Conservation (phyloP, 2,888 invertebrate species). For the Salticus scenicus region DNA sequence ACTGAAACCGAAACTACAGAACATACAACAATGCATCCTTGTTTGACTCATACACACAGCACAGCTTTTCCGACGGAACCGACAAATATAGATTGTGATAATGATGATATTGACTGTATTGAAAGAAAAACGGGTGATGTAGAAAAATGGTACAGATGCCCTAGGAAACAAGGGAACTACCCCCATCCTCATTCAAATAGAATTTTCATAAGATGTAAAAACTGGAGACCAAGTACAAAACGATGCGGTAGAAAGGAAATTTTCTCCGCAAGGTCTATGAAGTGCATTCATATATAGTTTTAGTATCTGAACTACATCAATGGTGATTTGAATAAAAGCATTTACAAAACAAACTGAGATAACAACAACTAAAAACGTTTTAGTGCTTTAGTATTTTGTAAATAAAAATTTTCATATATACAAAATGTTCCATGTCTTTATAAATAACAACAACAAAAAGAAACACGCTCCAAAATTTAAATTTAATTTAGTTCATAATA, state of each 20-base stretch:
- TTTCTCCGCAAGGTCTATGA: constrained; percentile 32
- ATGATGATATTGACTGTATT: constrained; percentile 49
- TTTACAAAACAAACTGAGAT: too few relatives aligned
- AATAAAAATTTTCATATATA: constrained; percentile 1
- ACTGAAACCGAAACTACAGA: constrained; percentile 6
- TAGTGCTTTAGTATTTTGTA: constrained; percentile 1
- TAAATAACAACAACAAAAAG: too few relatives aligned
- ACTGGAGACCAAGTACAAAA: constrained; percentile 40
- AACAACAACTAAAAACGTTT: too few relatives aligned
- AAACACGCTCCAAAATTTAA: too few relatives aligned
- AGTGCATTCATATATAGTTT: constrained; percentile 17
- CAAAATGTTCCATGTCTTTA: too few relatives aligned
- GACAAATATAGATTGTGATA: constrained; percentile 25
- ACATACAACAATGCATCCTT: constrained; percentile 53
- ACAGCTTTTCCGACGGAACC: constrained; percentile 27
- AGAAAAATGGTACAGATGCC: constrained; percentile 46
- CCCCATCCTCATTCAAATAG: constrained; percentile 35
- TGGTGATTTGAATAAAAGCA: too few relatives aligned
- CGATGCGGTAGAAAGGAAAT: constrained; percentile 27
- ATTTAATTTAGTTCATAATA: too few relatives aligned
- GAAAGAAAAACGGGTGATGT: constrained; percentile 35
- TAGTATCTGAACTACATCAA: too few relatives aligned
- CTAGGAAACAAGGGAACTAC: constrained; percentile 31
- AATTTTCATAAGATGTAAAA: constrained; percentile 47
- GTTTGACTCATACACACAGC: constrained; percentile 52